phyloP scores from a whole-genome alignment of 2,113 vertebrate species.

The Salvelinus sp. region DNA sequence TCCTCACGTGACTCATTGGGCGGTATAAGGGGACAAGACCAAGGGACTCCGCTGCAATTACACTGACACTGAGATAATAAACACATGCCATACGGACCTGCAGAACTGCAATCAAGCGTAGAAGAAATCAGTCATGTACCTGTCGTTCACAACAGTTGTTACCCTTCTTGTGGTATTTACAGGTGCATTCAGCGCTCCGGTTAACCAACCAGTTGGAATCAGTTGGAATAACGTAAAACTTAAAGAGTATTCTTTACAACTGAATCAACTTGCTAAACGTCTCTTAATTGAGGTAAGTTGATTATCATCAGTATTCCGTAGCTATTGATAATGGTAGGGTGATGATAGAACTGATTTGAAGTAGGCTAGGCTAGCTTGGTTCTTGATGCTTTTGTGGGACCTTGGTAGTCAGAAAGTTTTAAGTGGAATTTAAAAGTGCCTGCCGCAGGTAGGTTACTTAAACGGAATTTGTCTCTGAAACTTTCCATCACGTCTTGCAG shows the following conservation, averaged over 20 bases:
- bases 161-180: conserved; percentile 8
- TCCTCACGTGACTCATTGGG: conserved; percentile 49
- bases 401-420: no score
- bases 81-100: not conserved
- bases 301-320: no score
- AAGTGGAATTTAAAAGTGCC: no score
- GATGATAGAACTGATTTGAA: no score
- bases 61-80: not conserved
- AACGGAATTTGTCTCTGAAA: not conserved
- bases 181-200: conserved; percentile 32
- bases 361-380: no score
- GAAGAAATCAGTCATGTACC: conserved; percentile 29
- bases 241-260: conserved; percentile 11
- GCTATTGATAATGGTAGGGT: not conserved
- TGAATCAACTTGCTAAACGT: conserved; percentile 40
- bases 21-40: not conserved
- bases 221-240: conserved; percentile 8
- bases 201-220: not conserved
- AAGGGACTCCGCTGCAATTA: not conserved
- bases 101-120: not conserved
- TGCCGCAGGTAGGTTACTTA: not conserved
- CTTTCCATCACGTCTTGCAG: conserved; percentile 30
- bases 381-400: not conserved
- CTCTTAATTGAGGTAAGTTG: conserved; percentile 40
- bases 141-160: not conserved